Evolutionary conservation across 2,797 vertebrate genomes (phyloP).

Genomic region (Sebastes kiyomatsui): DNA sequence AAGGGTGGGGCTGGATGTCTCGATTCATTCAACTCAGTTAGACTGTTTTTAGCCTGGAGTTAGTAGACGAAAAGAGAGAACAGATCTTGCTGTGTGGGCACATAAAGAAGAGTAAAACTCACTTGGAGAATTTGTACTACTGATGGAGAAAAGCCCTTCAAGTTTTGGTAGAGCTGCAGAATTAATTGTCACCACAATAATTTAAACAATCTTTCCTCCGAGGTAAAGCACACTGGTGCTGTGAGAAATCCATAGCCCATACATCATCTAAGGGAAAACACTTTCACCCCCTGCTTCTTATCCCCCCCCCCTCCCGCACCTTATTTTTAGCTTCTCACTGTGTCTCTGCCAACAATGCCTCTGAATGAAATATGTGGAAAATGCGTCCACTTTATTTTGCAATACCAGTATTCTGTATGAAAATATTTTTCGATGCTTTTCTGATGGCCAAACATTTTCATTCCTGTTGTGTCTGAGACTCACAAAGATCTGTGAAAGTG

Average conservation of each 20-base stretch:
- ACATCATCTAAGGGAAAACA: constrained; percentile 41
- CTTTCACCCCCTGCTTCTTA: constrained; percentile 1
- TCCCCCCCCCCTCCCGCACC: neutral
- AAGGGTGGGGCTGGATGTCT: constrained; percentile 54
- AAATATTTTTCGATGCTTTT: neutral
- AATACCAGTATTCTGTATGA: neutral
- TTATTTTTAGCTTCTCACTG: constrained; percentile 39
- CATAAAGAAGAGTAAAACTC: neutral
- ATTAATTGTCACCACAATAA: neutral
- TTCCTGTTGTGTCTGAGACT: neutral
- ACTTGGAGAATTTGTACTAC: neutral
- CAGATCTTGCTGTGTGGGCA: constrained; percentile 30
- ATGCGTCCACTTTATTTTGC: neutral
- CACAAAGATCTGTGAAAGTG: neutral
- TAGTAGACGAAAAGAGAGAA: neutral
- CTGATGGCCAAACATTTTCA: neutral
- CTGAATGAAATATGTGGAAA: constrained; percentile 21
- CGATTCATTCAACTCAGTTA: constrained; percentile 17
- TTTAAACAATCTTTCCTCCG: constrained; percentile 9
- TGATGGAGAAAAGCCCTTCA: neutral
- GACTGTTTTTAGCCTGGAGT: constrained; percentile 32
- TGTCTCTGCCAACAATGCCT: neutral
- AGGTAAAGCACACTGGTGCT: neutral
- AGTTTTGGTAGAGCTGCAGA: neutral
- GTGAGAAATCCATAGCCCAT: constrained; percentile 14